phyloP scores from a whole-genome alignment of 2,113 vertebrate genomes.

The Dolichallabes microphthalmus region DNA sequence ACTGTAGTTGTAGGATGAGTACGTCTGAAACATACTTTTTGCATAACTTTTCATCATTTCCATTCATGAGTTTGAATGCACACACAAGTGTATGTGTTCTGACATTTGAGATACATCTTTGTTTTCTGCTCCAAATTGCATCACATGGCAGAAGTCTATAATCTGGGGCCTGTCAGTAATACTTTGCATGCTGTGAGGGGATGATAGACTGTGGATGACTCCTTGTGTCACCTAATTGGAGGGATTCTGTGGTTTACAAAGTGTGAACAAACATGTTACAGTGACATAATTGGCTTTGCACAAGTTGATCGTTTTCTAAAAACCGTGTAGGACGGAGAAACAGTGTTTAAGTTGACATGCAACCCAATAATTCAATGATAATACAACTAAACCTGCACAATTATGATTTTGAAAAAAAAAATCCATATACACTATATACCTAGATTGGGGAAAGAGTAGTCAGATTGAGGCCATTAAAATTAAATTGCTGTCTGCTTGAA shows the following conservation, averaged over 20 bases:
- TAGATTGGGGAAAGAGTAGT: background rate
- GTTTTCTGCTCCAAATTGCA: constrained; percentile 1
- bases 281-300: background rate
- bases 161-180: constrained; percentile 22
- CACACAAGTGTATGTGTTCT: background rate
- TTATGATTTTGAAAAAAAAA: background rate
- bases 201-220: constrained; percentile 19
- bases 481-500: background rate
- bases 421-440: background rate
- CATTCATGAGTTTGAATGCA: background rate
- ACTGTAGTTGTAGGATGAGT: background rate
- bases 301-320: background rate
- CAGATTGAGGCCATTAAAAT: background rate
- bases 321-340: background rate
- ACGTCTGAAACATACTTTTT: background rate
- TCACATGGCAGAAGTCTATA: constrained; percentile 16
- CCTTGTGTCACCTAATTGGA: constrained; percentile 35
- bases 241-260: constrained; percentile 35
- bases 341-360: background rate
- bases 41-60: background rate
- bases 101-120: background rate
- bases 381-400: background rate
- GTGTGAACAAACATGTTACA: constrained; percentile 7
- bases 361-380: background rate
- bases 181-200: constrained; percentile 23